Conservation (phyloP, 2,888 invertebrate genomes). For the Nomada hirtipes region DNA sequence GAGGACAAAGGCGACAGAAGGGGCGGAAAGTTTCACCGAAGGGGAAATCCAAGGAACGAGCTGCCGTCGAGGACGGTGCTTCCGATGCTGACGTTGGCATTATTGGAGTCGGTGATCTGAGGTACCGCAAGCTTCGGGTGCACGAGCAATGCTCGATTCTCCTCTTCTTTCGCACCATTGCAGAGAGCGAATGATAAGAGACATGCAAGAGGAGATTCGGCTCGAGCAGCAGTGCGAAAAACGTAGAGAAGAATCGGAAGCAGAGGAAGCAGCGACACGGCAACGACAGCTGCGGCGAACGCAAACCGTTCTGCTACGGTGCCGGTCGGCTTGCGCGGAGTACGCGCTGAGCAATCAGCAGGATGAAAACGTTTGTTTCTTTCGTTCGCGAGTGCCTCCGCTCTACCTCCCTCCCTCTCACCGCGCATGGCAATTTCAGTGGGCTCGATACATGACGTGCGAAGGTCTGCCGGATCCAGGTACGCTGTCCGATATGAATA, state of each 20-base stretch:
- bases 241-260: constrained; percentile 65
- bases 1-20: not conserved
- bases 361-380: constrained; percentile 75
- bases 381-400: too few relatives aligned
- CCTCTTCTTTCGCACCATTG: constrained; percentile 45
- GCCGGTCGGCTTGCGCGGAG: constrained; percentile 68
- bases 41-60: not conserved
- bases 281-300: constrained; percentile 76
- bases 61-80: not conserved
- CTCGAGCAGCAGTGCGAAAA: constrained; percentile 72
- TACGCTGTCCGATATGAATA: constrained; percentile 86
- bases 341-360: constrained; percentile 63
- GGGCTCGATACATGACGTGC: constrained; percentile 87
- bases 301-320: constrained; percentile 58
- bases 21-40: not conserved
- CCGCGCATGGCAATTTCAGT: constrained; percentile 82
- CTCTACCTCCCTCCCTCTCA: not conserved
- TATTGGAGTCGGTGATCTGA: not conserved
- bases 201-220: constrained; percentile 78
- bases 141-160: not conserved
- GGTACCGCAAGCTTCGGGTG: not conserved
- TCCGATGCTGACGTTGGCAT: not conserved
- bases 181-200: constrained; percentile 76
- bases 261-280: constrained; percentile 71
- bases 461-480: constrained; percentile 87